A percentile compares a stretch with the other conserved stretches of the same genome.
Evolutionary conservation across 2,797 vertebrate species (phyloP).

Genomic region (Platalea minor): DNA sequence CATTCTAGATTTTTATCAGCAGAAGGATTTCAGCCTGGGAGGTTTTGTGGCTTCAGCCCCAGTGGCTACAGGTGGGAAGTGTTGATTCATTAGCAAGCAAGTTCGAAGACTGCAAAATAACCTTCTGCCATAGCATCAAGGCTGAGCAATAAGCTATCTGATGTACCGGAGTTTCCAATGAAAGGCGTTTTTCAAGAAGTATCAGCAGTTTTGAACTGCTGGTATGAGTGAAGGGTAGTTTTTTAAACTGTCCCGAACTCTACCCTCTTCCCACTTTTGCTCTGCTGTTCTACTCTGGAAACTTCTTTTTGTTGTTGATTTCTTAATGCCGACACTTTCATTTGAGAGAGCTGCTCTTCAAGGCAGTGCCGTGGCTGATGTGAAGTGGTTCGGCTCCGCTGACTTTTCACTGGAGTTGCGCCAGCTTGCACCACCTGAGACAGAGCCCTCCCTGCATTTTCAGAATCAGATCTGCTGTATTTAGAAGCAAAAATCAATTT

Average conservation of each 20-base stretch:
- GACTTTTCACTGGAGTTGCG: not conserved
- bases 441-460: not conserved
- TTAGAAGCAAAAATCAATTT: conserved; percentile 67
- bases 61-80: conserved; percentile 49
- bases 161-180: conserved; percentile 5
- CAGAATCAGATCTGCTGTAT: conserved; percentile 55
- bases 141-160: not conserved
- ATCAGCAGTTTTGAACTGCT: conserved; percentile 17
- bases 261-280: not conserved
- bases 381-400: not conserved
- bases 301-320: not conserved
- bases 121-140: not conserved
- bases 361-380: not conserved
- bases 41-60: not conserved
- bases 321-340: not conserved
- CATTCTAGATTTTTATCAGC: conserved; percentile 33
- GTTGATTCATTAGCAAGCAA: conserved; percentile 7
- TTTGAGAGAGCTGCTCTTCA: not conserved
- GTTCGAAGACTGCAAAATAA: not conserved
- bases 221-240: not conserved
- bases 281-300: conserved; percentile 1
- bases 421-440: conserved; percentile 44
- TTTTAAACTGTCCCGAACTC: not conserved
- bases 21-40: conserved; percentile 27
- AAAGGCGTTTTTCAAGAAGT: not conserved